Percentiles rank a stretch among this genome's conserved stretches.
These are phyloP conservation scores for Cetoscarus ocellatus DNA, from an alignment of 2,797 vertebrate genomes.

Conservation along the genomic window DNA sequence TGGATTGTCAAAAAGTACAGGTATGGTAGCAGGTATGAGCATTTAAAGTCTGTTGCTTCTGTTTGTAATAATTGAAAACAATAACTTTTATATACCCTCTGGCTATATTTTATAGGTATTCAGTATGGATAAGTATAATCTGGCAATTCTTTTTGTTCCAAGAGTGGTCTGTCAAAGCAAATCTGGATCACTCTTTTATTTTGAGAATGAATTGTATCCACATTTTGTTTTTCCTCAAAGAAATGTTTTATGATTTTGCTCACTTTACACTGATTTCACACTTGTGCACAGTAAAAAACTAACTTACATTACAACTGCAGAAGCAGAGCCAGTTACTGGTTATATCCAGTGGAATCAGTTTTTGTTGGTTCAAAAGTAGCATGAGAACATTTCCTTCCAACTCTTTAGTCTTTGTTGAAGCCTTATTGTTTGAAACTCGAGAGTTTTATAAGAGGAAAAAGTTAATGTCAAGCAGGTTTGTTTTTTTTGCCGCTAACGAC, in stretches of 20 bases:
- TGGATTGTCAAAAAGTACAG: background rate
- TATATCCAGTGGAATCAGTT: background rate
- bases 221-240: background rate
- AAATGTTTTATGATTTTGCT: background rate
- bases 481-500: conserved; percentile 4
- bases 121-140: too few relatives aligned
- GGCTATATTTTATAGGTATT: too few relatives aligned
- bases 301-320: background rate
- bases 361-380: background rate
- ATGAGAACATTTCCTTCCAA: background rate
- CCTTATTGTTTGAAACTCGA: background rate
- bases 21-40: conserved; percentile 1
- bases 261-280: background rate
- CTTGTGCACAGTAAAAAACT: background rate
- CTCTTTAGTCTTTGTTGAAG: background rate
- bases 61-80: background rate
- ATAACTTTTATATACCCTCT: too few relatives aligned
- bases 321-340: background rate
- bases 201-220: background rate
- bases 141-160: background rate
- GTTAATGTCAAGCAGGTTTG: background rate
- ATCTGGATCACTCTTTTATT: background rate
- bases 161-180: background rate
- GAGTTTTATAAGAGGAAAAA: background rate
- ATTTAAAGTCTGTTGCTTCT: background rate